Evolutionary conservation across 1,140 invertebrate genomes (phyloP), one percentile per base, ranked within the genome.

Genomic region (Cephus cinctus): DNA sequence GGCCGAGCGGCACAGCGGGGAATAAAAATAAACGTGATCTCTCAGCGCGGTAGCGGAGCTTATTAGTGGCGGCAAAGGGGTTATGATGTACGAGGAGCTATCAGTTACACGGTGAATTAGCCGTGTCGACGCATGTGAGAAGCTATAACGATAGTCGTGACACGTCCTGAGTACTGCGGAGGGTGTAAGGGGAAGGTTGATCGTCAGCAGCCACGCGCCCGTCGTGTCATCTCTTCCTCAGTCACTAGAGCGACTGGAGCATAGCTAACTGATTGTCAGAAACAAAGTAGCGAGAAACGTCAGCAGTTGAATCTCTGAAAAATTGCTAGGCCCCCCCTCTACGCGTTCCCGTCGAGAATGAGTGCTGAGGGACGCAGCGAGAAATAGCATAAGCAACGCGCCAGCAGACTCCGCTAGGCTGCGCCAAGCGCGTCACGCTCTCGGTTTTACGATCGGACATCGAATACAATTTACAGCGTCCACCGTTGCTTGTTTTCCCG

Each of bases 381-480:
- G n/a, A n/a, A n/a, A n/a, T n/a, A n/a, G n/a, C n/a, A n/a, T n/a
- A n/a, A n/a, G n/a, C n/a, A n/a, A n/a, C n/a, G n/a, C n/a, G n/a
- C n/a, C n/a, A n/a, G n/a, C n/a, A n/a, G n/a, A n/a, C n/a, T n/a
- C n/a, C n/a, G n/a, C n/a, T n/a, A n/a, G n/a, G n/a, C n/a, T n/a
- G n/a, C n/a, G n/a, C n/a, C n/a, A n/a, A n/a, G n/a, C n/a, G n/a
- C n/a, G n/a, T n/a, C n/a, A n/a, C n/a, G n/a, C n/a, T n/a, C 56
- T 52, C 53, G 50, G 46, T 59, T 71, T 72, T 69, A 72, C 61
- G 63, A 69, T 63, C 56, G 39, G 30, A 35, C 58, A 63, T 62
- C 56, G 53, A 59, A 61, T 57, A 54, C 62, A 62, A 70, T 72
- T 72, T 69, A 72, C 50, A 59, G 65, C 58, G 42, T 62, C 52